These are phyloP conservation scores for Laothoe populi DNA, from an alignment of 2,888 invertebrate species.

Conservation along the genomic window DNA sequence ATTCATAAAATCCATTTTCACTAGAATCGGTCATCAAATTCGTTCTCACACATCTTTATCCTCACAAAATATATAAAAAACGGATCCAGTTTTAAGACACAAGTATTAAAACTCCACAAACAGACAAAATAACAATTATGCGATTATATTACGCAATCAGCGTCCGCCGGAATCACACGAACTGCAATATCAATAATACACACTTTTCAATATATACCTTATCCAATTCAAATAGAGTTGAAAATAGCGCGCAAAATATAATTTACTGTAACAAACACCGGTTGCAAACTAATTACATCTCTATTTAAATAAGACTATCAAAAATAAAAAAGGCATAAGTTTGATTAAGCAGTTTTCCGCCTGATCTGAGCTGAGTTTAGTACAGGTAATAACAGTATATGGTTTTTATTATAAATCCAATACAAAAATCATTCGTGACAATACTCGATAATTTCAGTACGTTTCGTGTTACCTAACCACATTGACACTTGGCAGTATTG, in stretches of 20 bases:
- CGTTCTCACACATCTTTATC: constrained; percentile 7
- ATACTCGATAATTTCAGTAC: constrained; percentile 23
- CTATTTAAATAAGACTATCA: not conserved
- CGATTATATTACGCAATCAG: constrained; percentile 5
- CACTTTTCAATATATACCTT: too few species aligned
- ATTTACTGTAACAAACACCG: not conserved
- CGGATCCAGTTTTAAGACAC: not conserved
- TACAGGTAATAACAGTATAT: constrained; percentile 2
- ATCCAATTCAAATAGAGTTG: not conserved
- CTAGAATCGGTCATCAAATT: constrained; percentile 6
- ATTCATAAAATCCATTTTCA: not conserved
- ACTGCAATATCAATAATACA: not conserved
- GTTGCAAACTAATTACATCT: not conserved
- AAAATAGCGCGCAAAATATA: not conserved
- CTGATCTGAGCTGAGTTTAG: not conserved
- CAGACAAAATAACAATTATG: constrained; percentile 16
- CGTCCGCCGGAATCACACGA: not conserved
- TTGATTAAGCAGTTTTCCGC: not conserved
- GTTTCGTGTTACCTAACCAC: constrained; percentile 7
- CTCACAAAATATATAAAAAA: constrained; percentile 23
- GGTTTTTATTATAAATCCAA: constrained; percentile 14
- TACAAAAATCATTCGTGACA: constrained; percentile 24
- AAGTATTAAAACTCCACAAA: not conserved
- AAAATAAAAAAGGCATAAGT: not conserved
- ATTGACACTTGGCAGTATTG: not conserved